phyloP scores from a whole-genome alignment of 2,113 vertebrate genomes.

The Proterorhinus semilunaris region DNA sequence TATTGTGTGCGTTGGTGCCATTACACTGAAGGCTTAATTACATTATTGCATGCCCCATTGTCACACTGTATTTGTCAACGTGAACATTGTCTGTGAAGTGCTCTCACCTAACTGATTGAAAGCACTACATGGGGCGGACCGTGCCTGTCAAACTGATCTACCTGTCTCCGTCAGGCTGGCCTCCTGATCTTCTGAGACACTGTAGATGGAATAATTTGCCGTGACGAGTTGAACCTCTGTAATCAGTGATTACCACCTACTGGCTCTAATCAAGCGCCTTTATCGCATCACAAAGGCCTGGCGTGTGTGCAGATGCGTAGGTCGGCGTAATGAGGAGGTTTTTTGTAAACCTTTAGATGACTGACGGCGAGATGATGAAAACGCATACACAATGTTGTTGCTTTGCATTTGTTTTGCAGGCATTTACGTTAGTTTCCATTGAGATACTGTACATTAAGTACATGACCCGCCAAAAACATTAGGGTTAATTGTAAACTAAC shows the following conservation, averaged over 20 bases:
- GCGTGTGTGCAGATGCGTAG: conserved; percentile 11
- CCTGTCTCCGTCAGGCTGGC: conserved; percentile 14
- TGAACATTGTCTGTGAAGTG: background rate
- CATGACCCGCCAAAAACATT: background rate
- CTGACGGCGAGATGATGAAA: background rate
- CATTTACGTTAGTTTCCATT: conserved; percentile 1
- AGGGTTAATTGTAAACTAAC: background rate
- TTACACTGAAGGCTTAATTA: background rate
- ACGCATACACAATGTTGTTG: conserved; percentile 4
- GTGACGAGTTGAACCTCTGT: conserved; percentile 46
- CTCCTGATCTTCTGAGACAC: conserved; percentile 26
- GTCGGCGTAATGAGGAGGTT: conserved; percentile 28
- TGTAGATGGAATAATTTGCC: conserved; percentile 52
- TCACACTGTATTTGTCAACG: background rate
- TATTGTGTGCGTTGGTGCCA: background rate
- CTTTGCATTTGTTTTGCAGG: background rate
- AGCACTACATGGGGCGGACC: background rate
- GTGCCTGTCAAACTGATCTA: background rate
- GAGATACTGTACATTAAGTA: background rate
- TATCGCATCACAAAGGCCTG: conserved; percentile 27
- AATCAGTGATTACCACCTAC: conserved; percentile 62
- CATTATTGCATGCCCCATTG: background rate
- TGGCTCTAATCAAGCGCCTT: conserved; percentile 47
- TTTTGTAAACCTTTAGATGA: conserved; percentile 21
- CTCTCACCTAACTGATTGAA: background rate